Percentiles rank a stretch among this genome's conserved stretches.
Evolutionary conservation across 2,113 vertebrate genomes (phyloP).

Genomic region (Geococcyx californianus): DNA sequence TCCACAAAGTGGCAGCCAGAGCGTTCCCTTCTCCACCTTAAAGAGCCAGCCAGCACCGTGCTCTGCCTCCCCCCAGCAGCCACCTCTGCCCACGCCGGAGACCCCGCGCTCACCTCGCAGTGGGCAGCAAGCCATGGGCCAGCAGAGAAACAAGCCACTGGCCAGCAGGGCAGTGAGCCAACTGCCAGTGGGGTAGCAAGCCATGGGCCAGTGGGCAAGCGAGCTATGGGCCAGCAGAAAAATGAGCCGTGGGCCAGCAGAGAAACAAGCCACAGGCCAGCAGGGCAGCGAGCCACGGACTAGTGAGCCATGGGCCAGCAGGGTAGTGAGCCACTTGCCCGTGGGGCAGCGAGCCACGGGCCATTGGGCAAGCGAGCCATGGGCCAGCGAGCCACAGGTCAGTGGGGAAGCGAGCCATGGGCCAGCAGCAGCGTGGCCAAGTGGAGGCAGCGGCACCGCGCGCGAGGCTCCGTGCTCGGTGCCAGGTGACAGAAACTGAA

Average conservation of each 20-base stretch:
- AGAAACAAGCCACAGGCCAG: no score
- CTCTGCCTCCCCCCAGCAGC: background rate
- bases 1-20: conserved; percentile 17
- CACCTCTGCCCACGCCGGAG: background rate
- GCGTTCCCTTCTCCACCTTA: background rate
- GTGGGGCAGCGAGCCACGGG: no score
- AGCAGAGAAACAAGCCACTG: background rate
- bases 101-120: accelerated
- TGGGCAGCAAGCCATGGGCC: background rate
- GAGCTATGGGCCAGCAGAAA: no score
- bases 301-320: no score
- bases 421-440: accelerated
- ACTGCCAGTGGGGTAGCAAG: no score
- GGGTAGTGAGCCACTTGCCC: no score
- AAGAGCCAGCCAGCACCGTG: background rate
- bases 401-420: background rate
- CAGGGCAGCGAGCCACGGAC: no score
- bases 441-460: no score
- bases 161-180: background rate
- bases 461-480: background rate
- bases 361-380: no score
- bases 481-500: accelerated
- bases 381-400: no score
- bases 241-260: no score
- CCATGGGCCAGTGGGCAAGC: no score